These are phyloP conservation scores for Siniperca undulata DNA, from an alignment of 2,797 vertebrate species.

Conservation along the genomic window DNA sequence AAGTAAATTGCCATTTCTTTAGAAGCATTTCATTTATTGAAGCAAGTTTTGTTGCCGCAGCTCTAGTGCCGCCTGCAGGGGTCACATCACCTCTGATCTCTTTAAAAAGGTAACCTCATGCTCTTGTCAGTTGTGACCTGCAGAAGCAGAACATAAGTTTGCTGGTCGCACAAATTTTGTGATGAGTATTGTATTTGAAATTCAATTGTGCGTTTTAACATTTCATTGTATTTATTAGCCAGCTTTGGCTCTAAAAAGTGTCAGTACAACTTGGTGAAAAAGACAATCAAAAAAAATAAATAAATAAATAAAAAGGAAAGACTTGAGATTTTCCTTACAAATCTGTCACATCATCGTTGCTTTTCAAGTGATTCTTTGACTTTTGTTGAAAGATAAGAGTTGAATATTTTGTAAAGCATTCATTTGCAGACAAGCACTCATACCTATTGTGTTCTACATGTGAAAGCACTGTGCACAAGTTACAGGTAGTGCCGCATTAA, in stretches of 20 bases:
- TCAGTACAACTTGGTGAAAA: slow-evolving; percentile 91
- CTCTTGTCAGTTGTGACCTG: slow-evolving; percentile 86
- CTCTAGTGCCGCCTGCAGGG: slow-evolving; percentile 88
- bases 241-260: slow-evolving; percentile 94
- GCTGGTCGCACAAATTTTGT: slow-evolving; percentile 86
- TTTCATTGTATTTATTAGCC: slow-evolving; percentile 99
- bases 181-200: slow-evolving; percentile 91
- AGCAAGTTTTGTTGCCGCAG: slow-evolving; percentile 88
- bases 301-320: slow-evolving; percentile 78
- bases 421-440: neutral
- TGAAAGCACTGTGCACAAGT: neutral
- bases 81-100: slow-evolving; percentile 61
- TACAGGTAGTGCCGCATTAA: slow-evolving; percentile 56
- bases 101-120: slow-evolving; percentile 70
- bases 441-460: slow-evolving; percentile 14
- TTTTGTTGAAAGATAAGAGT: neutral
- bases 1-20: slow-evolving; percentile 92
- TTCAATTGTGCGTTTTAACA: slow-evolving; percentile 91
- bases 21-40: slow-evolving; percentile 87
- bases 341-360: slow-evolving; percentile 29
- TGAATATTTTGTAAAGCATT: neutral
- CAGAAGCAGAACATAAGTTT: slow-evolving; percentile 79
- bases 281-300: slow-evolving; percentile 92
- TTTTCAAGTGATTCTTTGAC: slow-evolving; percentile 11
- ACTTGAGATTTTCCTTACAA: slow-evolving; percentile 59